Base-by-base conservation (phyloP, 2,888 invertebrate species). In the Dermolepida albohirtum region DNA sequence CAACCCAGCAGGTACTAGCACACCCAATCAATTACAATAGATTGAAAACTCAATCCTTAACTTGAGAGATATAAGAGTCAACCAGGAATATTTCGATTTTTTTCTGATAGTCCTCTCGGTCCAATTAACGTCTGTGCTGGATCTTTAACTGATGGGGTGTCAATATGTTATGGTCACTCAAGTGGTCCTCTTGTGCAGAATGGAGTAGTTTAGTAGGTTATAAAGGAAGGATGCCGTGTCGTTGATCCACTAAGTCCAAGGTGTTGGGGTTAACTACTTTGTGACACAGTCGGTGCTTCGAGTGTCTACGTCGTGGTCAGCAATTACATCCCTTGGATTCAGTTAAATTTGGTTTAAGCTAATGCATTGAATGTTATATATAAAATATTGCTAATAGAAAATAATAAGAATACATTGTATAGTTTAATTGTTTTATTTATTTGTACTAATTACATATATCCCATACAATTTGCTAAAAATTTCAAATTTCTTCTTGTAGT, bases 161-260 rank as follows among this genome's bases (percentile, higher is more conserved):
- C 86, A n/a, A 86, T 86, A 10, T 87, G 87, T 74, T 83, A 77
- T 41, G 87, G 87, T 8, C 87, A 88, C 71, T 87, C 87, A 2
- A 87, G 87, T 0, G 87, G 87, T 11, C 87, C 87, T 0, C 77
- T 87, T 11, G 81, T 85, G 29, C 80, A 74, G 81, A 51, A 67
- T 52, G 63, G 63, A 8, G 44, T 43, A n/a, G 7, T 70, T n/a
- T n/a, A 16, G 72, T 87, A 10, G 87, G 87, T 16, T 77, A 87
- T 1, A 86, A 87, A 0, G 87, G 87, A 0, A 76, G 84, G 0
- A 78, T 82, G 1, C 87, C 87, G 4, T 87, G 87, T 74, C 87
- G 87, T 1, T 66, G 86, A 85, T 2, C 85, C 86, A 5, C 87
- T 87, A 0, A 85, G 86, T 0, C 85, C 87, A 1, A 87, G 85